Evolutionary conservation across 2,113 vertebrate genomes (phyloP).

Genomic region (Dermatemys mawii): DNA sequence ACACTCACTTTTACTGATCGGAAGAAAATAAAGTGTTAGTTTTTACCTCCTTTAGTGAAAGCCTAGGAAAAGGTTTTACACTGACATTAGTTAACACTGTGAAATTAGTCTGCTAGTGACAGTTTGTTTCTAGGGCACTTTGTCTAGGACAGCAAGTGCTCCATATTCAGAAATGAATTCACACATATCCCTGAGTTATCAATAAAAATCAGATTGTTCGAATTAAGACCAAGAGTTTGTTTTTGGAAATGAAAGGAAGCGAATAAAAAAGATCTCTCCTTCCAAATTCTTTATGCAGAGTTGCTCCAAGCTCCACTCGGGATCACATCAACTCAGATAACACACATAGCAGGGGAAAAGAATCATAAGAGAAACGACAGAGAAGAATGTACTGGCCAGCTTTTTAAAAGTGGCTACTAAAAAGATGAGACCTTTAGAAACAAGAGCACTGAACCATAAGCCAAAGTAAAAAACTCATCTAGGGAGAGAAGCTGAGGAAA

Average conservation of each 20-base stretch:
- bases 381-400: background rate
- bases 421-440: background rate
- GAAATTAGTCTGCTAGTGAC: background rate
- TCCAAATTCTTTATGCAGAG: background rate
- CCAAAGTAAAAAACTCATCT: background rate
- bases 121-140: background rate
- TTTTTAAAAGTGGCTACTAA: background rate
- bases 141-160: background rate
- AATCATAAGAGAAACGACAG: background rate
- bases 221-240: background rate
- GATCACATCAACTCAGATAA: too few species aligned
- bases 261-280: background rate
- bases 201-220: background rate
- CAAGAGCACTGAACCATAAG: background rate
- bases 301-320: too few species aligned
- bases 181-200: background rate
- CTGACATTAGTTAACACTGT: background rate
- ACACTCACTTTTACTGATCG: background rate
- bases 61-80: background rate
- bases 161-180: background rate
- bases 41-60: background rate
- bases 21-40: background rate
- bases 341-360: background rate
- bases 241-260: background rate
- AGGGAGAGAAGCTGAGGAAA: background rate